Evolutionary conservation across 2,113 vertebrate genomes (phyloP).

Genomic region (Noturus placidus): DNA sequence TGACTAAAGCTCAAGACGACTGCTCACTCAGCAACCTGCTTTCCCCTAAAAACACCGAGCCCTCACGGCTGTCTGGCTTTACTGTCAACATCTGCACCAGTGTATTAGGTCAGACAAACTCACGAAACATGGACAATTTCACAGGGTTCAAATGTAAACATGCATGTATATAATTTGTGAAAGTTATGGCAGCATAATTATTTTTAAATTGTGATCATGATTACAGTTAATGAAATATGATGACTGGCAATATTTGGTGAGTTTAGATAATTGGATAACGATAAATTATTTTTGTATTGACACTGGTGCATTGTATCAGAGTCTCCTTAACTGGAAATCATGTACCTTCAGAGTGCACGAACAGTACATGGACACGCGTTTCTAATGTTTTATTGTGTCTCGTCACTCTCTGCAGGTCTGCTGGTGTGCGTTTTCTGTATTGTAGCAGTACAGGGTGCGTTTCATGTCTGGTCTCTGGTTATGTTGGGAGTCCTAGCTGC

Average conservation of each 20-base stretch:
- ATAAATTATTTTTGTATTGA: not conserved
- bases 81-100: conserved; percentile 80
- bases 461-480: conserved; percentile 65
- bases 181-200: not conserved
- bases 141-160: not conserved
- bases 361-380: not conserved
- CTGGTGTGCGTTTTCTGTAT: conserved; percentile 68
- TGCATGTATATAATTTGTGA: not conserved
- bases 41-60: conserved; percentile 77
- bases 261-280: not conserved
- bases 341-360: not conserved
- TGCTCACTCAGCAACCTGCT: conserved; percentile 76
- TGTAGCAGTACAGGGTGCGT: conserved; percentile 66
- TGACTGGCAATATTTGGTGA: not conserved
- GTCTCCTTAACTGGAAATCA: not conserved
- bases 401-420: conserved; percentile 55
- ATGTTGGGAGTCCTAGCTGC: conserved; percentile 59
- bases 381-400: not conserved
- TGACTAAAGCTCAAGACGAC: conserved; percentile 70
- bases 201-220: not conserved
- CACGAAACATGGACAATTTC: not conserved
- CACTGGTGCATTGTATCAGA: too few relatives aligned
- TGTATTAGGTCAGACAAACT: conserved; percentile 77
- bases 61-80: conserved; percentile 79
- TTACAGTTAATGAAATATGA: not conserved